Base-by-base conservation (phyloP, 2,797 vertebrate genomes). In the Phoeniculus purpureus region DNA sequence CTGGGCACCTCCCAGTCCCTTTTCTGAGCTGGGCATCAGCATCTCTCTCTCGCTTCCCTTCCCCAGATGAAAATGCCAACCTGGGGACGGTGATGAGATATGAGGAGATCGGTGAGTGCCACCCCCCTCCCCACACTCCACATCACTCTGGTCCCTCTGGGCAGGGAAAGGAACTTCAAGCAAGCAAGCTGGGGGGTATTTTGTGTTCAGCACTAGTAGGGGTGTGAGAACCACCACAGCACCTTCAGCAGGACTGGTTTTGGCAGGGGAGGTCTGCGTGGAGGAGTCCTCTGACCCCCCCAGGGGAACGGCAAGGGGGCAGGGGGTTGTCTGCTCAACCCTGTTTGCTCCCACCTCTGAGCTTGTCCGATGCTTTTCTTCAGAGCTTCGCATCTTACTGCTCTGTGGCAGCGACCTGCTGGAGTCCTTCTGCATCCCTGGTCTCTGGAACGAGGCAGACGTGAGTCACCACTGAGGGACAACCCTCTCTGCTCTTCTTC, bases 391-490 rank as follows among this genome's bases (percentile, higher is more conserved):
- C 91, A 99, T 99, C 98, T 96, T 99, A 97, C 98, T 99, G 95
- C 98, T 99, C 95, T 99, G 99, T 89, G 99, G 99, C 91, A 99
- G 99, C 18, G 99, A 99, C 94, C 98, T 99, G 60, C 98, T 99
- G 96, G 99, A 99, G 91, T 99, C 99, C 78, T 99, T 99, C 98
- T 99, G 99, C 97, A 99, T 99, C 97, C 99, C 99, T 7, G 99
- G 99, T 48, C 98, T 99, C 94, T 99, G 99, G 99, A 99, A 99
- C 9, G 98, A 99, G 96, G 98, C 98, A 31, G 99, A 99, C 65
- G 99, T 99, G 98, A 99, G 99, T 98, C 79, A 61, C 55, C 2
- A 15, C 26, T 11, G 2, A 19, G 2, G 2, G 25, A 11, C 16
- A 32, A 20, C 27, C 62, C 45, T 58, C 47, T 10, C 3, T 50